phyloP scores from a whole-genome alignment of 1,140 invertebrate species.

The Drosophila takahashii region DNA sequence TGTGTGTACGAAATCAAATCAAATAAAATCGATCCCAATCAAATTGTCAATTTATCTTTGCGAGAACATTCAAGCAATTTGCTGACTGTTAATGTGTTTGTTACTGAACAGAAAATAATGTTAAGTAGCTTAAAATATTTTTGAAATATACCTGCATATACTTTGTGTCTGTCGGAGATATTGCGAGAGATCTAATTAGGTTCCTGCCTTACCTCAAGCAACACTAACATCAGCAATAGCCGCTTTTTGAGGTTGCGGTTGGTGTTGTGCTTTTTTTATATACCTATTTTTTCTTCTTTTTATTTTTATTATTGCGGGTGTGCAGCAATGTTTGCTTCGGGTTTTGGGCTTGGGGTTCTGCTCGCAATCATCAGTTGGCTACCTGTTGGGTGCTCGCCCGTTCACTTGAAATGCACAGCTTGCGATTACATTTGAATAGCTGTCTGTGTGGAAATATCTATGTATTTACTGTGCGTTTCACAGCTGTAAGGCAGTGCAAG shows the following conservation, averaged over 20 bases:
- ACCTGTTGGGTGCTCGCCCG: slow-evolving; percentile 62
- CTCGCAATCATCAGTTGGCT: slow-evolving; percentile 45
- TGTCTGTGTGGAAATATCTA: slow-evolving; percentile 32
- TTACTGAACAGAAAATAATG: slow-evolving; percentile 10
- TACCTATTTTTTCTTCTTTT: slow-evolving; percentile 7
- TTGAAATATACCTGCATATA: slow-evolving; percentile 26
- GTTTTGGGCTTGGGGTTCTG: slow-evolving; percentile 36
- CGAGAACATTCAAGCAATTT: background rate
- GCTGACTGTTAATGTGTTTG: background rate
- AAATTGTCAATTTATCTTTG: slow-evolving; percentile 1
- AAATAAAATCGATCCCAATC: background rate
- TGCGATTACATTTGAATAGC: slow-evolving; percentile 49
- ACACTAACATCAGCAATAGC: slow-evolving; percentile 12
- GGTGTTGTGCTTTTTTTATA: slow-evolving; percentile 12
- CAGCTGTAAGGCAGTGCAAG: background rate
- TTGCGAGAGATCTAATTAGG: slow-evolving; percentile 54
- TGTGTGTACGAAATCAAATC: background rate
- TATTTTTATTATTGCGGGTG: slow-evolving; percentile 37
- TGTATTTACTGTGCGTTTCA: slow-evolving; percentile 22
- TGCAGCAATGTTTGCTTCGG: slow-evolving; percentile 48
- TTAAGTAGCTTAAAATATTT: slow-evolving; percentile 55
- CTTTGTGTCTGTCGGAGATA: slow-evolving; percentile 6
- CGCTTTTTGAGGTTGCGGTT: slow-evolving; percentile 32
- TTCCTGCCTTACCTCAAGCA: slow-evolving; percentile 40
- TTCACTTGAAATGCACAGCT: slow-evolving; percentile 60